A percentile compares a stretch with the other conserved stretches of the same genome.
phyloP scores from a whole-genome alignment of 2,888 invertebrate species.

The Eristalis pertinax region DNA sequence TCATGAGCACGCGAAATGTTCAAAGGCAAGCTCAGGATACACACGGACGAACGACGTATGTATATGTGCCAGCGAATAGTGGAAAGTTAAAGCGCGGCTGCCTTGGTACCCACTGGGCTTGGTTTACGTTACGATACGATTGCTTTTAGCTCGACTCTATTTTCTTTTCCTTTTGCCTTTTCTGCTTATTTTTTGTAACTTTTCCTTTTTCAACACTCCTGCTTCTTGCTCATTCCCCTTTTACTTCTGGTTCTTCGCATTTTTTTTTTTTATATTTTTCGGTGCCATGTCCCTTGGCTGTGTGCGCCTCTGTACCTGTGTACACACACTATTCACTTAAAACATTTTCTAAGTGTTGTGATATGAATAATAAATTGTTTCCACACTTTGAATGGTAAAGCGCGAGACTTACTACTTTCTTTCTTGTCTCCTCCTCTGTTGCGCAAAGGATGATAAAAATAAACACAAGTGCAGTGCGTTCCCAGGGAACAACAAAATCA shows the following conservation, averaged over 20 bases:
- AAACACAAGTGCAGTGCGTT: slow-evolving; percentile 47
- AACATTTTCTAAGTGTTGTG: slow-evolving; percentile 73
- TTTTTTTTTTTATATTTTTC: neutral
- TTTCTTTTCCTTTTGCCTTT: neutral
- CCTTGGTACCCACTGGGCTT: neutral
- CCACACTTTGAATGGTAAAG: slow-evolving; percentile 53
- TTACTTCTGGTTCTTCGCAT: neutral
- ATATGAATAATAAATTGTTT: slow-evolving; percentile 80
- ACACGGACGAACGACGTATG: neutral
- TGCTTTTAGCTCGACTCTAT: slow-evolving; percentile 13
- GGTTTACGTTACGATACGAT: neutral
- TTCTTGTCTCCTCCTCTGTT: neutral
- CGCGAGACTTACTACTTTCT: slow-evolving; percentile 15
- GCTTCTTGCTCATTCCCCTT: neutral
- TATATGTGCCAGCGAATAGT: slow-evolving; percentile 23
- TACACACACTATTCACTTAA: slow-evolving; percentile 50
- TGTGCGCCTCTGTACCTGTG: neutral
- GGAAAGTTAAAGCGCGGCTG: slow-evolving; percentile 4
- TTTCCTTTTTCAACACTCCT: neutral
- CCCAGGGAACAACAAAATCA: neutral
- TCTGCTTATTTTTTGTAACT: neutral
- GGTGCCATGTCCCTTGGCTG: neutral
- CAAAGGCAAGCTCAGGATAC: slow-evolving; percentile 21
- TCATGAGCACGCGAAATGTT: slow-evolving; percentile 65
- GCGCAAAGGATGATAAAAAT: slow-evolving; percentile 26